Evolutionary conservation across 1,140 invertebrate genomes (phyloP), one percentile per base, ranked within the genome.

Genomic region (Dendrolimus kikuchii): DNA sequence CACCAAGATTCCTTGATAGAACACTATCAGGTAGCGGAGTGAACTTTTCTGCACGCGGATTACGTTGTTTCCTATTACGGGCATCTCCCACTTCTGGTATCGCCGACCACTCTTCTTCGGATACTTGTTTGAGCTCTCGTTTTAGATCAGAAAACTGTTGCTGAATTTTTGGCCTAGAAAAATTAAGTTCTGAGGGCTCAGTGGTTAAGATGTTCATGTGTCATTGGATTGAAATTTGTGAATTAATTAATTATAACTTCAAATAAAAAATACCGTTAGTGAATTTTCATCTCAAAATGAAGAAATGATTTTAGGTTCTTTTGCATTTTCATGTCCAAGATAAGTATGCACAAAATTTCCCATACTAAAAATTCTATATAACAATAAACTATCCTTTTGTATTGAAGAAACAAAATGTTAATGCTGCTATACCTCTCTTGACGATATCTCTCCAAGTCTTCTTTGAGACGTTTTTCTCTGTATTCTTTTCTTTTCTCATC

Each of bases 111-210:
- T 99, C 98, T 62, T 97, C 95, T 67, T 97, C 95, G 4, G 91
- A 92, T 0, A 99, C 95, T 47, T 88, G 90, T 64, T 93, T 92
- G 37, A 99, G 86, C 71, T 97, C 96, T 78, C 98, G 89, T 88
- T 99, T 99, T 5, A 99, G 88, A 88, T 99, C 99, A 46, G 96
- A 98, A 80, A 99, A 99, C 77, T 99, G 98, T 74, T 99, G 98
- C 78, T 99, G 99, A 78, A 99, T 99, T 90, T 99, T 99, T 37
- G 98, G 98, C 58, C 88, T 88, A 62, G 36, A 70, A 73, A 60
- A 50, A 43, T 42, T 44, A n/a, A 38, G 43, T 55, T 23, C 23
- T 23, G 23, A 23, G 1, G 23, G 23, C 23, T 23, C 23, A 23
- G 23, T 23, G 23, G 23, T 23, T 23, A 23, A 23, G 23, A 3